Base-by-base conservation (phyloP, 2,797 vertebrate genomes). In the Monodelphis domestica region DNA sequence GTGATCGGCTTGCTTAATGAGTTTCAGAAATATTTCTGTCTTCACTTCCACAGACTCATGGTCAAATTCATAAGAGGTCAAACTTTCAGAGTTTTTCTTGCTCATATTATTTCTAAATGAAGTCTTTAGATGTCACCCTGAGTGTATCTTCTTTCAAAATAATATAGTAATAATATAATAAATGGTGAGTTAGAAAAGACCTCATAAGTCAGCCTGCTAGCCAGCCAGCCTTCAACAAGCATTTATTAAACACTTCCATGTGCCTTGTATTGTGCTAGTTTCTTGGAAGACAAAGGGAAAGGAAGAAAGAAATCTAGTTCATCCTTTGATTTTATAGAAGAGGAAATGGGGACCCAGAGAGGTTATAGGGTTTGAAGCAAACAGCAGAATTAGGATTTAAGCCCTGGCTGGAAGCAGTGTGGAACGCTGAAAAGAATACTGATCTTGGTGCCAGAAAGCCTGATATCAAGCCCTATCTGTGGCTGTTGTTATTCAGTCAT, bases 51-150 rank as follows among this genome's bases (percentile, higher is more conserved):
- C 54, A 88, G 59, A 92, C 45, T 91, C 38, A 4, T 57, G 91
- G 89, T 95, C 87, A 96, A 97, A 97, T 95, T 92, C 93, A 96
- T 26, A 89, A 56, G 70, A 93, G 90, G 91, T 1, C 70, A 93
- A n/a, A 93, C 33, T 54, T 84, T 89, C 45, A 57, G 59, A 93
- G 70, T 91, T 93, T n/a, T 95, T 96, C 53, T 87, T 89, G 94
- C 87, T 14, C 24, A 91, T 70, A 89, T 97, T 97, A 24, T 87
- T 30, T 96, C 95, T 96, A 95, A 97, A 96, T 97, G 93, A 90
- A 92, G 94, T 95, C 91, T 97, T 97, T 56, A 96, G 90, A 59
- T 90, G 91, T 38, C 95, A 70, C 5, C 4, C 45, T 95, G 91
- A 56, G 12, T 96, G 95, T 63, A 90, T 95, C 95, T 90, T 93